Evolutionary conservation across 30 jellyfish, hydroid and myxozoan genomes (phyloP).

Genomic region (Hydractinia symbiolongicarpus): DNA sequence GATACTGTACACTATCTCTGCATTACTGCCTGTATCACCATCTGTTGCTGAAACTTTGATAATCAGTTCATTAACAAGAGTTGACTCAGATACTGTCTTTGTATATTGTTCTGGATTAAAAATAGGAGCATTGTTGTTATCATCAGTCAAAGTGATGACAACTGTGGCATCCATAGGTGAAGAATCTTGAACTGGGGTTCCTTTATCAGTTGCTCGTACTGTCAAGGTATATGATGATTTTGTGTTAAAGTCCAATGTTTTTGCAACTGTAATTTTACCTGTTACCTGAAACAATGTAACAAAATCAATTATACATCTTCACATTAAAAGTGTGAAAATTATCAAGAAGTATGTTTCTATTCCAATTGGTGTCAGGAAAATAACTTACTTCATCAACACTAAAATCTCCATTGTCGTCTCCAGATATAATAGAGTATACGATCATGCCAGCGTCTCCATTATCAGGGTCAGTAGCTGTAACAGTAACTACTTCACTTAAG

Average conservation of each 20-base stretch:
- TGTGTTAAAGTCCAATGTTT: not conserved
- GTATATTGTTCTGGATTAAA: conserved; percentile 5
- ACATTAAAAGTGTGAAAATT: too few species aligned
- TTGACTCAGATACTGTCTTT: conserved; percentile 15
- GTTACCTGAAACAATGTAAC: not conserved
- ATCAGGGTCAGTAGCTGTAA: conserved; percentile 15
- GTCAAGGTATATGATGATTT: not conserved
- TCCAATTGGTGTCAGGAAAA: not conserved
- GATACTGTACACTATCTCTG: not conserved
- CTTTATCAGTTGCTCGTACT: conserved; percentile 26
- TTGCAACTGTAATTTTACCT: conserved; percentile 13
- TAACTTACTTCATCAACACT: not conserved
- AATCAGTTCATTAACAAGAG: not conserved
- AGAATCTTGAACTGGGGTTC: not conserved
- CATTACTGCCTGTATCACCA: not conserved
- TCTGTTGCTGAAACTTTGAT: conserved; percentile 20
- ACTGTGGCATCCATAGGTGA: conserved; percentile 11
- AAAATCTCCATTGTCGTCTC: not conserved
- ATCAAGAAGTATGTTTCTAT: too few species aligned
- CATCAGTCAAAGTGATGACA: conserved; percentile 5
- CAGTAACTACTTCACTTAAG: conserved; percentile 1
- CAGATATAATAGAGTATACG: conserved; percentile 1
- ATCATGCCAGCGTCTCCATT: conserved; percentile 10
- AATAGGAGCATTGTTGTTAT: conserved; percentile 18
- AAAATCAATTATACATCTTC: too few species aligned